Conservation (phyloP, 1,140 invertebrate genomes). For the Macrobrachium nipponense region DNA sequence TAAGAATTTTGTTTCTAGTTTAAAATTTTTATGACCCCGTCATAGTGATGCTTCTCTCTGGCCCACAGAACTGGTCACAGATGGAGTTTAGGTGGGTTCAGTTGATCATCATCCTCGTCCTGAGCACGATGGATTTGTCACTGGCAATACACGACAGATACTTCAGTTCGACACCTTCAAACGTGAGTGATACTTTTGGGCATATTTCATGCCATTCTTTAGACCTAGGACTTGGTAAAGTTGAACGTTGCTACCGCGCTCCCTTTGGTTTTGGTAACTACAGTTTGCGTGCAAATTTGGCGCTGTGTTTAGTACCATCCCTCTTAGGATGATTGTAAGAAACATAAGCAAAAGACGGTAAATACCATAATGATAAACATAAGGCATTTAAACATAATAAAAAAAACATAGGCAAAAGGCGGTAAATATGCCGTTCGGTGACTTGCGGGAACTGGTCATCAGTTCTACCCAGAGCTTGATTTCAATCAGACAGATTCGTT, state of each 20-base stretch:
- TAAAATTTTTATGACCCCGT: not conserved
- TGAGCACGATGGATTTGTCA: conserved; percentile 81
- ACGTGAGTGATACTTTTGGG: conserved; percentile 62
- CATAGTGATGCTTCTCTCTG: too few relatives aligned
- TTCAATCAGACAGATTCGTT: not conserved
- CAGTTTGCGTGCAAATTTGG: too few relatives aligned
- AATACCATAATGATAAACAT: too few relatives aligned
- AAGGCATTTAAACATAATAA: too few relatives aligned
- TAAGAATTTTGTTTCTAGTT: not conserved
- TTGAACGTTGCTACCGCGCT: too few relatives aligned
- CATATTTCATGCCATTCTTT: too few relatives aligned
- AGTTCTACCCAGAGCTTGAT: not conserved
- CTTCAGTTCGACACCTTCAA: conserved; percentile 69
- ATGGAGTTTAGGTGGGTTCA: conserved; percentile 89
- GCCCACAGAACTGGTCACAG: conserved; percentile 82
- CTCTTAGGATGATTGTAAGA: not conserved
- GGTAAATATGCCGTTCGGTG: too few relatives aligned
- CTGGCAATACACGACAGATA: conserved; percentile 87
- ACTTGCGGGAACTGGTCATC: too few relatives aligned
- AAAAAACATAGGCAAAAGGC: too few relatives aligned
- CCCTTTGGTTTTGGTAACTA: not conserved
- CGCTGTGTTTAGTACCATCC: not conserved
- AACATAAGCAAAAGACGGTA: too few relatives aligned
- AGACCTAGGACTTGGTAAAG: too few relatives aligned
- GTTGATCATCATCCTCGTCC: conserved; percentile 80